These are phyloP conservation scores for Cinara cedri DNA, from an alignment of 2,888 invertebrate species.

Conservation along the genomic window DNA sequence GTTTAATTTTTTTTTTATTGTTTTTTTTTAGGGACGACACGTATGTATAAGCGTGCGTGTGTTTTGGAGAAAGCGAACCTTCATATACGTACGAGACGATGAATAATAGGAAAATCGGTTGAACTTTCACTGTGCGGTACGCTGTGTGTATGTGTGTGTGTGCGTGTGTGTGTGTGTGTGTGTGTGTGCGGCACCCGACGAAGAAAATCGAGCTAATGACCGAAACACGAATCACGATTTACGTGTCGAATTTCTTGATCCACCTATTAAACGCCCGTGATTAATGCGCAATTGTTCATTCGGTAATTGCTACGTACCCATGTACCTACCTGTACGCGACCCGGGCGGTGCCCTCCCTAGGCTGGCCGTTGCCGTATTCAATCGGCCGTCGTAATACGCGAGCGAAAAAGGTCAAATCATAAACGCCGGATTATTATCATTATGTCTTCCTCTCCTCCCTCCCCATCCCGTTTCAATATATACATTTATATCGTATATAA, in stretches of 20 bases:
- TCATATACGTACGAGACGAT: neutral
- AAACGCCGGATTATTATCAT: conserved; percentile 28
- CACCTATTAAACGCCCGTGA: conserved; percentile 44
- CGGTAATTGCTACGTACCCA: conserved; percentile 17
- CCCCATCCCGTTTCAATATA: too few species aligned
- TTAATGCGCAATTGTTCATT: conserved; percentile 49
- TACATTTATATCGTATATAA: too few species aligned
- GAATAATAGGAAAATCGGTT: conserved; percentile 30
- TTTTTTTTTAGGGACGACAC: conserved; percentile 1
- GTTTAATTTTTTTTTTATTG: neutral
- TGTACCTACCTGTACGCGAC: neutral
- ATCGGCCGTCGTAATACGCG: neutral
- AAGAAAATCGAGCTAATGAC: conserved; percentile 48
- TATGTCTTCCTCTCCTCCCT: neutral
- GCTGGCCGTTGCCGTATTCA: conserved; percentile 14
- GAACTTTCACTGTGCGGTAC: conserved; percentile 39
- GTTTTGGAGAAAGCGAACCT: conserved; percentile 33
- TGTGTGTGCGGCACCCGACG: neutral
- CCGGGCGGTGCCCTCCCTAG: neutral
- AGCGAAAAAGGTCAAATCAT: conserved; percentile 42
- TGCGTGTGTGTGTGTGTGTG: too few species aligned
- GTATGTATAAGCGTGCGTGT: neutral
- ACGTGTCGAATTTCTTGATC: conserved; percentile 45
- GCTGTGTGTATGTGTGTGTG: too few species aligned
- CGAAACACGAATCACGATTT: conserved; percentile 46